phyloP scores from a whole-genome alignment of 1,140 invertebrate genomes.

The Eumeta japonica region DNA sequence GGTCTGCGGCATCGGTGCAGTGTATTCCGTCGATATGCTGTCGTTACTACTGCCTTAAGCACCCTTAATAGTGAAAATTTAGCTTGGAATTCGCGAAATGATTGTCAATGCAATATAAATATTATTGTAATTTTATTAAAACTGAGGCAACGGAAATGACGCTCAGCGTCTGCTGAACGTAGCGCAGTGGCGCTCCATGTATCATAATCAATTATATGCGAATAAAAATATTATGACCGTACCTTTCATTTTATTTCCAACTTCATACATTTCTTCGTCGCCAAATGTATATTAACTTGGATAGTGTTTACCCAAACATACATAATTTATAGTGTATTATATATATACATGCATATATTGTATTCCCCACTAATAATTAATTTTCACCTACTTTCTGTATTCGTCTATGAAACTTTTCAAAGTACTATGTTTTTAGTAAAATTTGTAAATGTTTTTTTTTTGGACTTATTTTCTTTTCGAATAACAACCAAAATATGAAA shows the following conservation, averaged over 20 bases:
- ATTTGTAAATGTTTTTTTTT: too few relatives aligned
- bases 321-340: too few relatives aligned
- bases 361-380: too few relatives aligned
- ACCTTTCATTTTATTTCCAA: slow-evolving; percentile 18
- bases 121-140: slow-evolving; percentile 41
- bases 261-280: too few relatives aligned
- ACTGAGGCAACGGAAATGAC: slow-evolving; percentile 22
- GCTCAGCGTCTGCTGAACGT: slow-evolving; percentile 23
- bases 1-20: slow-evolving; percentile 29
- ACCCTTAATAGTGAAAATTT: slow-evolving; percentile 53
- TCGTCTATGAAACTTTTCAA: too few relatives aligned
- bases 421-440: too few relatives aligned
- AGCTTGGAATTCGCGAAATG: slow-evolving; percentile 44
- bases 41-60: slow-evolving; percentile 42
- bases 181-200: slow-evolving; percentile 42
- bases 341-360: too few relatives aligned
- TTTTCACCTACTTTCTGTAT: too few relatives aligned
- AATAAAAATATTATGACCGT: slow-evolving; percentile 56
- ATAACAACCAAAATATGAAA: too few relatives aligned
- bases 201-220: slow-evolving; percentile 56
- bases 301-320: too few relatives aligned
- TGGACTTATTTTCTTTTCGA: too few relatives aligned
- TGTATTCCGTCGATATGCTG: slow-evolving; percentile 27
- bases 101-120: slow-evolving; percentile 49
- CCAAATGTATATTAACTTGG: too few relatives aligned